Evolutionary conservation across 37 sponge, comb jelly and placozoan species (phyloP).

Genomic region (Chondrosia reniformis): DNA sequence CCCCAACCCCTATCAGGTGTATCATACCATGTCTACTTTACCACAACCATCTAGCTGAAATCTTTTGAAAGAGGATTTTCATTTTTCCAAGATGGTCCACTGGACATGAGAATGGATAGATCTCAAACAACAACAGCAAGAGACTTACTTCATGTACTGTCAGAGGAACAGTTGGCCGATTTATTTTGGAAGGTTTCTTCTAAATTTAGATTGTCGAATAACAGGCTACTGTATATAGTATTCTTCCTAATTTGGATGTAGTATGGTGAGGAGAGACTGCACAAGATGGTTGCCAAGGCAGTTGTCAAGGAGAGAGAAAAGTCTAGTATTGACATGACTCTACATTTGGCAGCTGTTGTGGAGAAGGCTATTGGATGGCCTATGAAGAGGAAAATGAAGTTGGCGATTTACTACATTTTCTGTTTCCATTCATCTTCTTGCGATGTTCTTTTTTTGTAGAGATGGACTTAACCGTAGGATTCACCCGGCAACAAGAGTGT

Average conservation of each 20-base stretch:
- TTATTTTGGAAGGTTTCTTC: background rate
- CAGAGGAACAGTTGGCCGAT: slow-evolving; percentile 13
- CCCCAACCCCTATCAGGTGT: background rate
- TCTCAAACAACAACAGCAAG: slow-evolving; percentile 5
- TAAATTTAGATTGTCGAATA: background rate
- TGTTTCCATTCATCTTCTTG: background rate
- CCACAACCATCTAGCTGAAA: slow-evolving; percentile 2
- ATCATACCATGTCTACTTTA: background rate
- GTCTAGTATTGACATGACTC: slow-evolving; percentile 1
- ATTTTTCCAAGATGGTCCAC: slow-evolving; percentile 28
- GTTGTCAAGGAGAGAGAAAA: slow-evolving; percentile 22
- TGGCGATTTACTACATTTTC: background rate
- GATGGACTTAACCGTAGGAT: slow-evolving; percentile 5
- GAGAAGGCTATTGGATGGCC: slow-evolving; percentile 21
- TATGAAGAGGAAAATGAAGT: background rate
- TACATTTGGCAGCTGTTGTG: slow-evolving; percentile 15
- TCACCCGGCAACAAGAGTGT: slow-evolving; percentile 49
- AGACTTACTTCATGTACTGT: slow-evolving; percentile 11
- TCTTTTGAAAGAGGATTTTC: slow-evolving; percentile 26
- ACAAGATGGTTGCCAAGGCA: slow-evolving; percentile 11
- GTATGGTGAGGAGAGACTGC: slow-evolving; percentile 46
- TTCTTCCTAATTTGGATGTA: background rate
- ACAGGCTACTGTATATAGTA: background rate
- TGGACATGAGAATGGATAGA: slow-evolving; percentile 46
- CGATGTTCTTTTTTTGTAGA: background rate